These are phyloP conservation scores for Calcarius ornatus DNA, from an alignment of 2,113 vertebrate species.

Conservation along the genomic window DNA sequence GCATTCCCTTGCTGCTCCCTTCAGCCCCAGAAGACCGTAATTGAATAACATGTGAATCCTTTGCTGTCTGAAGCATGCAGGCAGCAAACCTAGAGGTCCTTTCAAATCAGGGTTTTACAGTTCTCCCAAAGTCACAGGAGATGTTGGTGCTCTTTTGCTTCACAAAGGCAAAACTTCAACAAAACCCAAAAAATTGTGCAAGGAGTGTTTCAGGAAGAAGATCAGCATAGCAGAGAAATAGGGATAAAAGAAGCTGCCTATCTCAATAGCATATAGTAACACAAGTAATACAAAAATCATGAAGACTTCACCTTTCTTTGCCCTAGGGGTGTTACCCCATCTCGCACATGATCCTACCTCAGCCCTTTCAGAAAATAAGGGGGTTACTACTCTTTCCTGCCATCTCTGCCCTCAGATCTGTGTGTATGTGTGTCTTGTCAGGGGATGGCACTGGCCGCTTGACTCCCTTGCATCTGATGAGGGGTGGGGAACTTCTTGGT, in stretches of 20 bases:
- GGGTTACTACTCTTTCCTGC: background rate
- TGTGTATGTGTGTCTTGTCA: background rate
- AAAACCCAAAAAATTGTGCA: background rate
- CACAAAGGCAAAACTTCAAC: background rate
- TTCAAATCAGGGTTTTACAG: slow-evolving; percentile 49
- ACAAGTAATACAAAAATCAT: background rate
- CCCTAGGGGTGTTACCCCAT: background rate
- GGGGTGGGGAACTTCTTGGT: background rate
- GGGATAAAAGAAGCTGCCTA: background rate
- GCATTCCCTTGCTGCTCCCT: background rate
- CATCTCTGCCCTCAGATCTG: background rate
- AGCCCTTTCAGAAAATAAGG: background rate
- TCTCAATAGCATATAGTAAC: background rate
- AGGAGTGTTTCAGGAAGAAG: background rate
- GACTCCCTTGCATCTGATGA: rapidly evolving
- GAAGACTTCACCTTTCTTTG: background rate
- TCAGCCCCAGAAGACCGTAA: background rate
- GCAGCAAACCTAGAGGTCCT: slow-evolving; percentile 49
- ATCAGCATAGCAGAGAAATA: background rate
- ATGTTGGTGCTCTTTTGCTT: slow-evolving; percentile 24
- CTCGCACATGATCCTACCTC: background rate
- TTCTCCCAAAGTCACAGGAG: slow-evolving; percentile 42
- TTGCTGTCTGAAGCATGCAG: slow-evolving; percentile 35
- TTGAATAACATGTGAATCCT: slow-evolving; percentile 46
- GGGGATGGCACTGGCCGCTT: background rate